Conservation (phyloP, 2,113 vertebrate species). For the Chloropsis cyanopogon region DNA sequence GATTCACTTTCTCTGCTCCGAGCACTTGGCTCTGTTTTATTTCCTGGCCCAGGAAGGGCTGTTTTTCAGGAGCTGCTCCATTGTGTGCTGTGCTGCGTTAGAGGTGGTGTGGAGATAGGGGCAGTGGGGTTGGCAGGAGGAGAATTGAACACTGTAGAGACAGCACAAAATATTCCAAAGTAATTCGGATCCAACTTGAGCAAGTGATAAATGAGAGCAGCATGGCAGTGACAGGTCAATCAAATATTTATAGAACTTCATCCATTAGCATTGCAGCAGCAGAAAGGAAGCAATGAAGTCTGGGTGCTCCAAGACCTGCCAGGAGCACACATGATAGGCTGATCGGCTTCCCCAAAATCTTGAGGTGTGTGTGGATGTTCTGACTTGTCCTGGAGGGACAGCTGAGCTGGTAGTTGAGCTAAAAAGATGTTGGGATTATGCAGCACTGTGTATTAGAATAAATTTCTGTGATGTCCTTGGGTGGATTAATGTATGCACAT, state of each 20-base stretch:
- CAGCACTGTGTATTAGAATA: neutral
- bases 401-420: neutral
- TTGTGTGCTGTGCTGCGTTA: accelerated
- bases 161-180: constrained; percentile 39
- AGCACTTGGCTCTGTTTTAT: neutral
- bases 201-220: constrained; percentile 66
- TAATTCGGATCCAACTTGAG: neutral
- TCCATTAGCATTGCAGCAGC: constrained; percentile 39
- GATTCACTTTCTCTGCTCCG: neutral
- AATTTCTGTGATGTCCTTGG: neutral
- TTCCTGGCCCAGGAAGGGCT: neutral
- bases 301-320: neutral
- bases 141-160: neutral
- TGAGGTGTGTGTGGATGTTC: neutral
- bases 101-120: neutral
- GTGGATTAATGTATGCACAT: neutral
- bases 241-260: constrained; percentile 68
- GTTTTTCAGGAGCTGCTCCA: neutral
- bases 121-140: neutral
- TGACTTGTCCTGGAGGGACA: neutral
- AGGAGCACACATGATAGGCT: neutral
- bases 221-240: constrained; percentile 63
- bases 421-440: neutral
- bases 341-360: neutral
- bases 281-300: constrained; percentile 13